A percentile compares a stretch with the other conserved stretches of the same genome.
phyloP scores from a whole-genome alignment of 2,888 invertebrate genomes.

The Bruchidius siliquastri region DNA sequence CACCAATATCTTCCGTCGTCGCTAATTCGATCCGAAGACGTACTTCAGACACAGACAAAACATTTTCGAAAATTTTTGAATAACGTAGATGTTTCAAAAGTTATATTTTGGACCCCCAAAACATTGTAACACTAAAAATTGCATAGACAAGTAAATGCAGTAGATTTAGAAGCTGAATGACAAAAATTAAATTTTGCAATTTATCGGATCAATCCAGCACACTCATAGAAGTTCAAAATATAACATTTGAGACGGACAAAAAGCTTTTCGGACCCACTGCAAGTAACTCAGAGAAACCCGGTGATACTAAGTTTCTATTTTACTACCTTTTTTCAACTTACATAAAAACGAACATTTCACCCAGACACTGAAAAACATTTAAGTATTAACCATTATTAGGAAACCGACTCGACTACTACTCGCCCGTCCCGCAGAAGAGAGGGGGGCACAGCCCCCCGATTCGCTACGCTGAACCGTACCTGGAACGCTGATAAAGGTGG shows the following conservation, averaged over 20 bases:
- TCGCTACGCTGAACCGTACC: not conserved
- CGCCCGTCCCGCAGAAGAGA: not conserved
- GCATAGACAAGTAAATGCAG: too few species aligned
- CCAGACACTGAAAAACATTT: not conserved
- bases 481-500: not conserved
- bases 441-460: not conserved
- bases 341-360: not conserved
- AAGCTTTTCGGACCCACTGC: not conserved
- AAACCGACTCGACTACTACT: not conserved
- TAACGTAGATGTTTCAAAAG: too few species aligned
- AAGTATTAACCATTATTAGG: not conserved
- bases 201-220: too few species aligned
- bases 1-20: not conserved
- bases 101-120: too few species aligned
- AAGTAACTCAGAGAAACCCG: not conserved
- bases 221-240: too few species aligned
- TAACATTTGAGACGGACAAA: too few species aligned
- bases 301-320: not conserved
- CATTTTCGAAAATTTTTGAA: too few species aligned
- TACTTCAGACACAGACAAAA: not conserved
- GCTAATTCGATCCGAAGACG: not conserved
- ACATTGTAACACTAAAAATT: too few species aligned
- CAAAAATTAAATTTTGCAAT: too few species aligned
- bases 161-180: too few species aligned
- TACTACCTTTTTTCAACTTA: not conserved